Evolutionary conservation across 2,888 invertebrate genomes (phyloP).

Genomic region (Agrochola macilenta): DNA sequence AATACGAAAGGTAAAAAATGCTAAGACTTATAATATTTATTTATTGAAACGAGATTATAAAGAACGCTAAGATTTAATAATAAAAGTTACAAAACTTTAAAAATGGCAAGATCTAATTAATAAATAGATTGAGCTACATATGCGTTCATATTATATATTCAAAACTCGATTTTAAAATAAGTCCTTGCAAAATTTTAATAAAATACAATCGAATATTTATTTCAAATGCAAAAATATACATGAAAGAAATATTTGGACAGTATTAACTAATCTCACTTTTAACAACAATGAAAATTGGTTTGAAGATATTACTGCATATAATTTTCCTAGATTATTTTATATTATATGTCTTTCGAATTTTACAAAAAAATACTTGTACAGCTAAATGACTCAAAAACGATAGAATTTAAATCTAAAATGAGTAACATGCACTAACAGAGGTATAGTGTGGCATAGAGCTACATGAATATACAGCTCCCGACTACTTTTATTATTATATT

Average conservation of each 20-base stretch:
- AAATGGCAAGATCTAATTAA: conserved; percentile 65
- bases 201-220: conserved; percentile 54
- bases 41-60: conserved; percentile 53
- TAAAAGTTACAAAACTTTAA: conserved; percentile 60
- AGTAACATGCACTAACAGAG: conserved; percentile 15
- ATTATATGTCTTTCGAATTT: conserved; percentile 7
- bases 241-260: conserved; percentile 24
- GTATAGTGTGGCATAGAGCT: neutral
- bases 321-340: neutral
- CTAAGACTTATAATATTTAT: conserved; percentile 58
- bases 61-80: conserved; percentile 54
- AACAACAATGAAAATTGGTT: conserved; percentile 9
- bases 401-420: conserved; percentile 14
- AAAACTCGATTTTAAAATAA: conserved; percentile 49
- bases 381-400: conserved; percentile 22
- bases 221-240: conserved; percentile 57
- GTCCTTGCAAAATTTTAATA: conserved; percentile 45
- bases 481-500: conserved; percentile 19
- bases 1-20: conserved; percentile 64
- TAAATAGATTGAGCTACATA: conserved; percentile 66
- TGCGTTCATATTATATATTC: conserved; percentile 51
- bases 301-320: neutral
- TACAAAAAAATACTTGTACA: conserved; percentile 15
- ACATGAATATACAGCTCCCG: neutral
- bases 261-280: conserved; percentile 53